A percentile compares a stretch with the other conserved stretches of the same genome.
Conservation (phyloP, 1,140 invertebrate genomes). For the Eumeta japonica region DNA sequence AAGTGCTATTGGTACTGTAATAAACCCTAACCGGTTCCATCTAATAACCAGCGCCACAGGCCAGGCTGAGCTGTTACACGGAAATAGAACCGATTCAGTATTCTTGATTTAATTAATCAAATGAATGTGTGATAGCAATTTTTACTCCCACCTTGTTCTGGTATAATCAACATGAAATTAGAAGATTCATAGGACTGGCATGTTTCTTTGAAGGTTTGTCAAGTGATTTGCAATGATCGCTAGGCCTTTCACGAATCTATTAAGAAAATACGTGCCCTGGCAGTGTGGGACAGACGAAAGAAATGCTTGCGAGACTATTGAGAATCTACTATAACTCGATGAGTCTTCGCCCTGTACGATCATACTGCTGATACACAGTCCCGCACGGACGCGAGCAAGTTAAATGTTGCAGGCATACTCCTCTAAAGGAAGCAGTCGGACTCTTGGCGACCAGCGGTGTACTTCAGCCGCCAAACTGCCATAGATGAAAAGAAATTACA, state of each 20-base stretch:
- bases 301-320: not conserved
- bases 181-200: too few species aligned
- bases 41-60: too few species aligned
- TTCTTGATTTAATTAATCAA: too few species aligned
- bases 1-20: too few species aligned
- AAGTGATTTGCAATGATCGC: conserved; percentile 18
- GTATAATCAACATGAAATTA: too few species aligned
- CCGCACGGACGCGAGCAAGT: conserved; percentile 23
- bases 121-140: too few species aligned
- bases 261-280: conserved; percentile 14
- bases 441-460: conserved; percentile 17
- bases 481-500: conserved; percentile 25
- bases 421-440: conserved; percentile 24
- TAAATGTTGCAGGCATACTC: conserved; percentile 22
- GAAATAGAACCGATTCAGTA: too few species aligned
- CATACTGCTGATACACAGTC: conserved; percentile 14
- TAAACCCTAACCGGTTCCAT: too few species aligned
- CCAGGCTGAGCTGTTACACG: too few species aligned
- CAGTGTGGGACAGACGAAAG: not conserved
- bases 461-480: conserved; percentile 24
- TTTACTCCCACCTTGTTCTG: too few species aligned
- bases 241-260: conserved; percentile 18
- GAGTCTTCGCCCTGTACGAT: conserved; percentile 23
- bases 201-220: too few species aligned
- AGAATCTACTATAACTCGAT: conserved; percentile 9